A percentile compares a stretch with the other conserved stretches of the same genome.
Evolutionary conservation across 2,888 invertebrate species (phyloP).

Genomic region (Tolmerus cingulatus): DNA sequence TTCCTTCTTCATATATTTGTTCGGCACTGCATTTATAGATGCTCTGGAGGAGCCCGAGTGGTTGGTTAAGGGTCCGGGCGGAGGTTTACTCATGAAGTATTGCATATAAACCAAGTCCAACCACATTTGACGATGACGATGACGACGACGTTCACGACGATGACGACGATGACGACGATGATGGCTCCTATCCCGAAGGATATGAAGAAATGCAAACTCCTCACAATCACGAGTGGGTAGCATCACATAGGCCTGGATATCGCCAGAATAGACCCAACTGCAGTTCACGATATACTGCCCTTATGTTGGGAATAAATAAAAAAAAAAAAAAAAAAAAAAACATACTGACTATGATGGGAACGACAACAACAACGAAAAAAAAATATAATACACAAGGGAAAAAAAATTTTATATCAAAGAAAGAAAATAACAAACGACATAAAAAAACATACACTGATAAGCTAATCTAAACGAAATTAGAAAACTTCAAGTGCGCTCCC

Average conservation of each 20-base stretch:
- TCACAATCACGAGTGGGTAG: constrained; percentile 28
- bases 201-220: constrained; percentile 39
- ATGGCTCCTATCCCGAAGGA: constrained; percentile 18
- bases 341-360: background rate
- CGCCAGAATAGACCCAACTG: constrained; percentile 13
- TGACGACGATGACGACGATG: constrained; percentile 4
- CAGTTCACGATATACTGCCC: constrained; percentile 29
- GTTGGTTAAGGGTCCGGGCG: constrained; percentile 11
- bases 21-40: constrained; percentile 13
- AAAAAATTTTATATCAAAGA: background rate
- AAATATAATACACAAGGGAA: background rate
- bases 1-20: constrained; percentile 34
- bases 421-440: constrained; percentile 16
- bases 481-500: constrained; percentile 30
- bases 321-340: background rate
- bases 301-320: constrained; percentile 23
- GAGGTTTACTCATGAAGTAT: constrained; percentile 27
- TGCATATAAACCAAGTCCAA: constrained; percentile 13
- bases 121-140: constrained; percentile 18
- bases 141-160: background rate
- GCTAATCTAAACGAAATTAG: constrained; percentile 35
- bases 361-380: background rate
- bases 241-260: background rate
- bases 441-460: background rate
- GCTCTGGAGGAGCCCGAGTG: background rate